Base-by-base conservation (phyloP, 2,888 invertebrate genomes). In the Laspeyria flexula region DNA sequence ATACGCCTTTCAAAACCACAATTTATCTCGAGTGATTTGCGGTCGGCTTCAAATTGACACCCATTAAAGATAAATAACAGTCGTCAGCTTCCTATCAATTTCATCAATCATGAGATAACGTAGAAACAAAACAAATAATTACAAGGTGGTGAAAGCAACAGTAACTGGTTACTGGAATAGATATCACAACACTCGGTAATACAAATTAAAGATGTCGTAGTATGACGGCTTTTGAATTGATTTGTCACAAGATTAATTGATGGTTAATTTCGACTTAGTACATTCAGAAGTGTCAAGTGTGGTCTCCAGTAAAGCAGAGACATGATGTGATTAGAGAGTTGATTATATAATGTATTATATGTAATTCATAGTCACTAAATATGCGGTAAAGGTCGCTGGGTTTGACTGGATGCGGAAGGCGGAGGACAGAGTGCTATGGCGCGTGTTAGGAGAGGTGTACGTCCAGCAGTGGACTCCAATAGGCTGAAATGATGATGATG, bases 181-280 rank as follows among this genome's bases (percentile, higher is more conserved):
- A 31, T 34, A 45, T 35, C 34, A 57, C 11, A 65, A 53, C 48
- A 45, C 39, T 42, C 18, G 39, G 13, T 29, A 43, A 35, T 18
- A 37, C 10, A 30, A n/a, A 11, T 21, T 5, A 18, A 18, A 18
- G 15, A 15, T 15, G 13, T 33, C 7, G 33, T 5, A 5, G 18
- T 18, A 5, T 31, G 7, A 31, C 27, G 30, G 3, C 15, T 1
- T 12, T 13, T 15, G 33, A 15, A 3, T 33, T 12, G 11, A 11
- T 30, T 30, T 1, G n/a, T n/a, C 29, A 11, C 2, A 29, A n/a
- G 11, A 29, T n/a, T 11, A 11, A 29, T 29, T 11, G 11, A 29
- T 5, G 9, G 6, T 29, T 29, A 11, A 11, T 5, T 2, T 11
- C 5, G 3, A n/a, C 11, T 29, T 1, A 1, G 27, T 27, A 9